phyloP scores from a whole-genome alignment of 2,888 invertebrate species.

The Euzophera pinguis region DNA sequence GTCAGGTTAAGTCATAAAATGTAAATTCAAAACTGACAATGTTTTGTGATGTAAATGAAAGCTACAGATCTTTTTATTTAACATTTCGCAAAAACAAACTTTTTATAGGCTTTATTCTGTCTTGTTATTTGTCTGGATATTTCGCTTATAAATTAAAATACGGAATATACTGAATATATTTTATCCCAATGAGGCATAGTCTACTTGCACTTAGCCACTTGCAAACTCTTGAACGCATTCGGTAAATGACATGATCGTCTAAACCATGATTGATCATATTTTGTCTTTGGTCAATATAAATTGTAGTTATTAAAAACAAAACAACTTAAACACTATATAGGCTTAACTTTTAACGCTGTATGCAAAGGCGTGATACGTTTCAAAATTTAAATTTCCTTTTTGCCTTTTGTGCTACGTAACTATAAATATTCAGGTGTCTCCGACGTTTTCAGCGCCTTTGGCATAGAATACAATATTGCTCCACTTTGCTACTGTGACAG shows the following conservation, averaged over 20 bases:
- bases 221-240: too few species aligned
- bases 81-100: not conserved
- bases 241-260: too few species aligned
- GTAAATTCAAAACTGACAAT: not conserved
- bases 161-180: too few species aligned
- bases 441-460: not conserved
- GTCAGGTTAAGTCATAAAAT: not conserved
- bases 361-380: not conserved
- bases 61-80: not conserved
- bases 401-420: not conserved
- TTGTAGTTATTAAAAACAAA: not conserved
- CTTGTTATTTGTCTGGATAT: too few species aligned
- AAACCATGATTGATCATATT: too few species aligned
- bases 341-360: too few species aligned
- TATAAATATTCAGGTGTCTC: conserved; percentile 5
- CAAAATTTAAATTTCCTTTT: conserved; percentile 1
- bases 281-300: too few species aligned
- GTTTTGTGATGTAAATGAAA: conserved; percentile 5
- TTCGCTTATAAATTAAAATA: too few species aligned
- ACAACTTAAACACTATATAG: not conserved
- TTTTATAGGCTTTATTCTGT: too few species aligned
- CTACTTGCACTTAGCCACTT: too few species aligned
- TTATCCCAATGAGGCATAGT: too few species aligned
- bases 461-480: not conserved
- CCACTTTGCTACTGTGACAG: not conserved